Evolutionary conservation across 2,113 vertebrate species (phyloP).

Genomic region (Scartelaos histophorus): DNA sequence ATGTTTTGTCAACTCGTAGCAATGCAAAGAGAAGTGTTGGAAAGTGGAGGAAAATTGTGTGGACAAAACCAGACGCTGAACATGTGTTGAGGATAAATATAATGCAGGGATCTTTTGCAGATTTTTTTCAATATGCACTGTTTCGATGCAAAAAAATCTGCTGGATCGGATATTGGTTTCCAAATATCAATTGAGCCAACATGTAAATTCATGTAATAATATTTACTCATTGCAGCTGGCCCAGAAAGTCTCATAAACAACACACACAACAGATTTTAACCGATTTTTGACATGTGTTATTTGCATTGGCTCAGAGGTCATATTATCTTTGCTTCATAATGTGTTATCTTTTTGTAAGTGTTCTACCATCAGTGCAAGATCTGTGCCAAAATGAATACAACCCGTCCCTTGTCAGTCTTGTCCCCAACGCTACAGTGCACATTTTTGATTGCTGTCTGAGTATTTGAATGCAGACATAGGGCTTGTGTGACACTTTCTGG

Average conservation of each 20-base stretch:
- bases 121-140: background rate
- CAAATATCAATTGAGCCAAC: no score
- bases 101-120: background rate
- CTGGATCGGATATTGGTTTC: no score
- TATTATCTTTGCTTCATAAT: background rate
- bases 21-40: background rate
- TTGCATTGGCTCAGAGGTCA: background rate
- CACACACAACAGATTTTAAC: no score
- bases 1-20: slow-evolving; percentile 8
- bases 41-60: background rate
- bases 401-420: slow-evolving; percentile 3
- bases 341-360: background rate
- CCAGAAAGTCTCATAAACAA: no score
- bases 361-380: background rate
- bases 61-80: background rate
- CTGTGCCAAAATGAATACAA: slow-evolving; percentile 2
- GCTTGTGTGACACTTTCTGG: background rate
- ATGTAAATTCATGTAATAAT: no score
- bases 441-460: slow-evolving; percentile 16
- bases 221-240: no score
- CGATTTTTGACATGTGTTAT: background rate
- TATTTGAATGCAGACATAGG: slow-evolving; percentile 12
- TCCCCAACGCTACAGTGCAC: slow-evolving; percentile 8
- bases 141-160: no score
- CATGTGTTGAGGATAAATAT: background rate